A percentile compares a stretch with the other conserved stretches of the same genome.
Conservation (phyloP, 2,797 vertebrate species). For the Karalla daura region DNA sequence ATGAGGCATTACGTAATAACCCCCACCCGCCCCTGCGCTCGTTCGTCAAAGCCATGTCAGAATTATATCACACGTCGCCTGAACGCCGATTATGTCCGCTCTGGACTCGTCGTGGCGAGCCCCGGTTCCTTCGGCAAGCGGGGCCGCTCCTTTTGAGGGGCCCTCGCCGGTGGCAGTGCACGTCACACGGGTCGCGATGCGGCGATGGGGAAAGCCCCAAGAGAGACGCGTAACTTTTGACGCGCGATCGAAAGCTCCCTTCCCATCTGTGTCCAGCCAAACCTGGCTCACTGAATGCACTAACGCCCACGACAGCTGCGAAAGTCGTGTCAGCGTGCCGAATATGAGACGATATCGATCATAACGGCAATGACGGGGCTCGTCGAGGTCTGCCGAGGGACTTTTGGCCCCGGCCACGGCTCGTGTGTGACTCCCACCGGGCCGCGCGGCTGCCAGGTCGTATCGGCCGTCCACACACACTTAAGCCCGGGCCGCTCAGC, state of each 20-base stretch:
- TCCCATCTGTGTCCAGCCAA: too few relatives aligned
- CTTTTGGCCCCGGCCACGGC: neutral
- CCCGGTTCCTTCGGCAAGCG: conserved; percentile 22
- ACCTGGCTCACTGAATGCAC: too few relatives aligned
- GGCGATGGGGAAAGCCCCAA: too few relatives aligned
- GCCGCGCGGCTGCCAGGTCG: conserved; percentile 20
- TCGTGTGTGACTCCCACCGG: neutral
- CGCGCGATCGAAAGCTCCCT: too few relatives aligned
- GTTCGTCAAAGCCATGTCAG: conserved; percentile 64
- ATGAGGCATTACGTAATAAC: conserved; percentile 72
- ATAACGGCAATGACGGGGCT: neutral
- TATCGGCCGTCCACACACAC: conserved; percentile 26
- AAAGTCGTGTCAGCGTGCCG: too few relatives aligned
- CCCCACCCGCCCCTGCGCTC: conserved; percentile 43
- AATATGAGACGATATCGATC: too few relatives aligned
- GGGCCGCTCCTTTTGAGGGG: conserved; percentile 41
- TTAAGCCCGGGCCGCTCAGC: conserved; percentile 34
- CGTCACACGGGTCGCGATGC: neutral
- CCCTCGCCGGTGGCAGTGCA: conserved; percentile 8
- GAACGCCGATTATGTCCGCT: conserved; percentile 62
- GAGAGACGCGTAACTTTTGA: too few relatives aligned
- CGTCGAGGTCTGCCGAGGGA: neutral
- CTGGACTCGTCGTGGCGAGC: conserved; percentile 52
- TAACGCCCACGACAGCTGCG: too few relatives aligned
- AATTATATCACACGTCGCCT: conserved; percentile 62